phyloP scores from a whole-genome alignment of 2,888 invertebrate species.

The Perdita meconis region DNA sequence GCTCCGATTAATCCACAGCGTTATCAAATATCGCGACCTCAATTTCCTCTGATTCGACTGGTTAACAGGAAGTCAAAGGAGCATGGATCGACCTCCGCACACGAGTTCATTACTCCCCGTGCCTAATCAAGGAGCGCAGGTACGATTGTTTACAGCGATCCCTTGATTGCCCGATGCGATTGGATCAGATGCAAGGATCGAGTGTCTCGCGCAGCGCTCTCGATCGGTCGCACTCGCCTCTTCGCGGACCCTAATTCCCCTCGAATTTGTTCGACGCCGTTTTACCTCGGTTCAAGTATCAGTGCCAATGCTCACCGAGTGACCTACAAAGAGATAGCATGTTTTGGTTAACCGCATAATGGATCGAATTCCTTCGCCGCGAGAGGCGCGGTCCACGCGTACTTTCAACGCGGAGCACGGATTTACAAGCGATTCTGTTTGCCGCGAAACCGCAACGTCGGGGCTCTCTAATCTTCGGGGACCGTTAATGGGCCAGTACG shows the following conservation, averaged over 20 bases:
- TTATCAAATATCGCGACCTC: no score
- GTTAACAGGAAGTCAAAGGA: slow-evolving; percentile 44
- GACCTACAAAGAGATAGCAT: no score
- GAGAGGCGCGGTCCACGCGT: background rate
- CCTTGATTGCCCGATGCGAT: slow-evolving; percentile 40
- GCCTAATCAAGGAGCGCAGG: slow-evolving; percentile 45
- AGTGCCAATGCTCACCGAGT: background rate
- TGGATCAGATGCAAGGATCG: slow-evolving; percentile 1
- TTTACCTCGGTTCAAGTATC: background rate
- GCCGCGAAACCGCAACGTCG: slow-evolving; percentile 23
- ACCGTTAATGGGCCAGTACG: slow-evolving; percentile 18
- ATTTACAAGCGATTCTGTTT: slow-evolving; percentile 39
- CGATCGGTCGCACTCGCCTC: no score
- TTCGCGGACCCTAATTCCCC: no score
- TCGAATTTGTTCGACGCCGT: background rate
- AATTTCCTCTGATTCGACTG: slow-evolving; percentile 10
- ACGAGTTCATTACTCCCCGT: slow-evolving; percentile 51
- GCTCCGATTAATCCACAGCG: no score
- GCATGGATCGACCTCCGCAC: slow-evolving; percentile 39
- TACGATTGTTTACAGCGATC: slow-evolving; percentile 45
- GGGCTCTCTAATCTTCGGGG: slow-evolving; percentile 10
- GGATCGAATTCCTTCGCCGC: slow-evolving; percentile 30
- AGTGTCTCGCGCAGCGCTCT: background rate
- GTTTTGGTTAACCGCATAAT: slow-evolving; percentile 34
- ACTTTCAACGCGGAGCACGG: slow-evolving; percentile 8